Base-by-base conservation (phyloP, 2,113 vertebrate species). In the Eudorcas thomsonii region DNA sequence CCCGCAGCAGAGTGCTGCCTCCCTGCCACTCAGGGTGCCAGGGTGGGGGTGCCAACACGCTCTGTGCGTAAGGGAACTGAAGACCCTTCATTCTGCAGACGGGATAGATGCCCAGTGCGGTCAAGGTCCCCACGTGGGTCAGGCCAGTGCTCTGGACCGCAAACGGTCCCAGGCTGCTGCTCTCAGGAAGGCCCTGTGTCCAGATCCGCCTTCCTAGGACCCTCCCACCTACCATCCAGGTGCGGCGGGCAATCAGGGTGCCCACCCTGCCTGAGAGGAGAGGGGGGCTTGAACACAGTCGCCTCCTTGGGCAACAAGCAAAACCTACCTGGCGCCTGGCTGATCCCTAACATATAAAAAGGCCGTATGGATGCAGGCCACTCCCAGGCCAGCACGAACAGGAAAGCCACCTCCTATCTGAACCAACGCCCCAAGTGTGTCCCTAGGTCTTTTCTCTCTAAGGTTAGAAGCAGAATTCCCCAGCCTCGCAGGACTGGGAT, bases 1-100 rank as follows among this genome's bases (percentile, higher is more conserved):
- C 50, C 57, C 1, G 0, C 0, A 0, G 33, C 13, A 0, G 11
- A 50, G 21, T 2, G 39, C 43, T 6, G 2, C 1, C 21, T 59
- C 39, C 36, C 30, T 52, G 19, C 2, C 4, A 28, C 9, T n/a
- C 30, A 6, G 48, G 5, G 7, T 36, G 11, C 5, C 2, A 2
- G 52, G 26, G 3, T 6, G 26, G 39, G 74, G 50, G 15, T n/a
- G 13, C 13, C 16, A 2, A 60, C 26, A 23, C 7, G 3, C 16
- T 8, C 16, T 9, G 48, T 13, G 60, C 0, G 0, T 60, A 33
- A 77, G 78, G 25, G 55, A n/a, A 1, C 23, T 55, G 4, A 10
- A 71, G 23, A 17, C 11, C 14, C 26, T 6, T 33, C 0, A 0
- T 6, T 16, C 30, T 52, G 52, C n/a, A 23, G 33, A 55, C 0